phyloP scores from a whole-genome alignment of 1,140 invertebrate genomes.

The Ips nitidus region DNA sequence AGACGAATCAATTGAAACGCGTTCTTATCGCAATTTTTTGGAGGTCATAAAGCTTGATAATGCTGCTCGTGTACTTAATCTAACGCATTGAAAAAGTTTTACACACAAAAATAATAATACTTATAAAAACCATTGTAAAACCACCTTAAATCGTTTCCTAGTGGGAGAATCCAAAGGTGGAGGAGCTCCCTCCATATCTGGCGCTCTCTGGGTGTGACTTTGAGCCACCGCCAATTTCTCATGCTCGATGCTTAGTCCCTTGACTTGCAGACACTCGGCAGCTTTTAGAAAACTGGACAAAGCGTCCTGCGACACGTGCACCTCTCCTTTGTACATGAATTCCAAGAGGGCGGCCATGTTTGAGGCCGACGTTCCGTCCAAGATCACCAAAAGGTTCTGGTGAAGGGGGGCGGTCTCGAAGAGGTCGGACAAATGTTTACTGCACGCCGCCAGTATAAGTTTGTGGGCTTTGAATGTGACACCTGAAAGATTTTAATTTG shows the following conservation, averaged over 20 bases:
- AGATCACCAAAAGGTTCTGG: conserved; percentile 80
- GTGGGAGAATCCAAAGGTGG: conserved; percentile 41
- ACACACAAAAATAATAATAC: neutral
- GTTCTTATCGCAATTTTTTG: neutral
- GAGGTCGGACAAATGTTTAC: conserved; percentile 89
- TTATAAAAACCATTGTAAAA: neutral
- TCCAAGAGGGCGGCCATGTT: conserved; percentile 88
- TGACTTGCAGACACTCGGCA: conserved; percentile 84
- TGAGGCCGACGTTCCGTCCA: conserved; percentile 82
- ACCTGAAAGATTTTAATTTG: conserved; percentile 61
- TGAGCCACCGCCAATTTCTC: conserved; percentile 71
- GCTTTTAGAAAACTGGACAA: conserved; percentile 87
- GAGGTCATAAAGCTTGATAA: neutral
- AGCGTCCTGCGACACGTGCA: conserved; percentile 86
- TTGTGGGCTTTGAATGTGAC: conserved; percentile 86
- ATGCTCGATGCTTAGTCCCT: conserved; percentile 76
- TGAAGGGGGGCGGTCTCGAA: conserved; percentile 84
- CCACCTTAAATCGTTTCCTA: conserved; percentile 37
- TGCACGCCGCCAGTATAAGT: conserved; percentile 88
- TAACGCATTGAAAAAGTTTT: neutral
- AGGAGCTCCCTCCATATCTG: conserved; percentile 25
- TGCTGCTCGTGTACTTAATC: conserved; percentile 3
- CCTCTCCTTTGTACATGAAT: conserved; percentile 93
- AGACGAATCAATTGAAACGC: conserved; percentile 7
- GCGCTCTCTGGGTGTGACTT: conserved; percentile 54